Evolutionary conservation across 1,140 invertebrate species (phyloP), one percentile per base, ranked within the genome.

Genomic region (Cyclargus thomasi): DNA sequence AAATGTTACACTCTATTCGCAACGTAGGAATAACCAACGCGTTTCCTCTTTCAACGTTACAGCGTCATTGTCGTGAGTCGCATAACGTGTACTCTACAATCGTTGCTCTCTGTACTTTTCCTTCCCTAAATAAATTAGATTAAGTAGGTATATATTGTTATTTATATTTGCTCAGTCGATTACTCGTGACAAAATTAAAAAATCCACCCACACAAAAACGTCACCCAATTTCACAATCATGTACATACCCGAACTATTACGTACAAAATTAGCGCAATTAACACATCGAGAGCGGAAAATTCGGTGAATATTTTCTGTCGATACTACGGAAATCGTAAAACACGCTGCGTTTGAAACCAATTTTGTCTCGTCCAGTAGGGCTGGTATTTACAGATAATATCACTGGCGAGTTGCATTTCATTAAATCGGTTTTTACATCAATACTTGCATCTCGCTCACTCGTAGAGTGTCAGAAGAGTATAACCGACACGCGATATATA

Each of bases 1-100:
- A 17, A 67, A 47, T 67, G 66, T 62, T 67, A 22, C 39, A 29
- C 36, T 67, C 53, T 57, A 59, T 67, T 47, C 3, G 5, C 29
- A 29, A 47, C 10, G 39, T 47, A 47, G 14, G 39, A 47, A 8
- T 47, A 47, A 47, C 39, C 39, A 1, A 47, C 39, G 39, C 39
- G 14, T 47, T 47, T 47, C 39, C 39, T 47, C 39, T 2, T 47
- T 14, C 39, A 4, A 47, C 14, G 14, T 47, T 8, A 47, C 39
- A 47, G 39, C 39, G 39, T 11, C 39, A 16, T 47, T 47, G 39
- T 8, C 2, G 5, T 11, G 11, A 47, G 39, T 47, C 39, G 14
- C 39, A 47, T 14, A 39, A 47, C 39, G 39, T 11, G 14, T 8
- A 47, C 39, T 47, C 39, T 16, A 47, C 39, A 47, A 39, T 39